Percentiles rank a stretch among this genome's conserved stretches.
Conservation (phyloP, 2,888 invertebrate genomes). For the Lagria hirta region DNA sequence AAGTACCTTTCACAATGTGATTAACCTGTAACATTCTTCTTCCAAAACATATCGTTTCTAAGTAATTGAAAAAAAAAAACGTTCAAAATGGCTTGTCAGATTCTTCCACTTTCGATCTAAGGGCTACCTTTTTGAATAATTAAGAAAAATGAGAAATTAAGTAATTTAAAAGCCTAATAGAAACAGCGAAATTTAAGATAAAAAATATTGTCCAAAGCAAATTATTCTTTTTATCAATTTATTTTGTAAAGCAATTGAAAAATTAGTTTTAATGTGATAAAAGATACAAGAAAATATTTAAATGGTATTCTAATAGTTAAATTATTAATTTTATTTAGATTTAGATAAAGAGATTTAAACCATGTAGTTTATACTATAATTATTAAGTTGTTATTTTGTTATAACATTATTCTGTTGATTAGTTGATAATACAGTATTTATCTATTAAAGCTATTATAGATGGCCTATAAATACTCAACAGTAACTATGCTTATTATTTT, state of each 20-base stretch:
- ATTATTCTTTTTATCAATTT: conserved; percentile 34
- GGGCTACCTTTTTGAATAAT: conserved; percentile 26
- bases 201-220: conserved; percentile 33
- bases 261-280: conserved; percentile 37
- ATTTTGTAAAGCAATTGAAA: conserved; percentile 30
- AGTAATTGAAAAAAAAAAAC: conserved; percentile 28
- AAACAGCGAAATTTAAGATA: conserved; percentile 40
- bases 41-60: conserved; percentile 34
- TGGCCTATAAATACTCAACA: conserved; percentile 37
- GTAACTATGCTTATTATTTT: conserved; percentile 36
- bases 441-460: conserved; percentile 37
- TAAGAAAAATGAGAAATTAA: conserved; percentile 25
- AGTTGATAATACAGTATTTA: conserved; percentile 16
- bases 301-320: conserved; percentile 34
- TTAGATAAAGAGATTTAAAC: conserved; percentile 23
- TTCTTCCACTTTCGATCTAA: conserved; percentile 44
- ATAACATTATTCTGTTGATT: conserved; percentile 22
- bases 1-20: conserved; percentile 26
- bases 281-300: conserved; percentile 29
- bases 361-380: background rate
- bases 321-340: conserved; percentile 33
- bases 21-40: conserved; percentile 20
- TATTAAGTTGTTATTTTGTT: conserved; percentile 17
- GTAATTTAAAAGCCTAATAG: conserved; percentile 40
- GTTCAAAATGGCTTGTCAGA: conserved; percentile 43